Evolutionary conservation across 2,888 invertebrate genomes (phyloP).

Genomic region (Cremastinae sp.): DNA sequence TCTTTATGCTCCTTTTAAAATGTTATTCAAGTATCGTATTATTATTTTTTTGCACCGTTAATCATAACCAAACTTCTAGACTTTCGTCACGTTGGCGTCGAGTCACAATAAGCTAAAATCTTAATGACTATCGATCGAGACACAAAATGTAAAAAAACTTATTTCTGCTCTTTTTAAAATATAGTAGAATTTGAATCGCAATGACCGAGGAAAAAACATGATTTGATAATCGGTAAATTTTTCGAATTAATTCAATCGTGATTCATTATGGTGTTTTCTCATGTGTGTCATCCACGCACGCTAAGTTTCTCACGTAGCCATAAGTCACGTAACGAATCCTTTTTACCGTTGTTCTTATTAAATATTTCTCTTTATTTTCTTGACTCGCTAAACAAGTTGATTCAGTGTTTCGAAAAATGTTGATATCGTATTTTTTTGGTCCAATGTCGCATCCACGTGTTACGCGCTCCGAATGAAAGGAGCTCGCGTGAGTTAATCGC

Average conservation of each 20-base stretch:
- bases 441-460: conserved; percentile 38
- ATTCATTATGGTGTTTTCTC: conserved; percentile 53
- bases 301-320: conserved; percentile 36
- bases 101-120: too few relatives aligned
- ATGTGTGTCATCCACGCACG: conserved; percentile 53
- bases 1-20: too few relatives aligned
- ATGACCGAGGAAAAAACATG: neutral
- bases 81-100: too few relatives aligned
- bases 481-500: conserved; percentile 5
- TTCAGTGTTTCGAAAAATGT: too few relatives aligned
- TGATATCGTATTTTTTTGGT: neutral
- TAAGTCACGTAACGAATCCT: conserved; percentile 17
- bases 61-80: too few relatives aligned
- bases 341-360: too few relatives aligned
- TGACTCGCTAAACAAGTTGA: too few relatives aligned
- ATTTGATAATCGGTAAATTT: conserved; percentile 43
- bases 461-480: conserved; percentile 8
- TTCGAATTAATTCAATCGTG: conserved; percentile 24
- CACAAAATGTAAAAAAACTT: too few relatives aligned
- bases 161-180: neutral
- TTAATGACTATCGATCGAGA: too few relatives aligned
- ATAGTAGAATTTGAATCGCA: neutral
- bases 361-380: too few relatives aligned
- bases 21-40: too few relatives aligned
- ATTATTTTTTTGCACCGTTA: too few relatives aligned